Conservation (phyloP, 1,140 invertebrate genomes). For the Plectrocnemia conspersa region DNA sequence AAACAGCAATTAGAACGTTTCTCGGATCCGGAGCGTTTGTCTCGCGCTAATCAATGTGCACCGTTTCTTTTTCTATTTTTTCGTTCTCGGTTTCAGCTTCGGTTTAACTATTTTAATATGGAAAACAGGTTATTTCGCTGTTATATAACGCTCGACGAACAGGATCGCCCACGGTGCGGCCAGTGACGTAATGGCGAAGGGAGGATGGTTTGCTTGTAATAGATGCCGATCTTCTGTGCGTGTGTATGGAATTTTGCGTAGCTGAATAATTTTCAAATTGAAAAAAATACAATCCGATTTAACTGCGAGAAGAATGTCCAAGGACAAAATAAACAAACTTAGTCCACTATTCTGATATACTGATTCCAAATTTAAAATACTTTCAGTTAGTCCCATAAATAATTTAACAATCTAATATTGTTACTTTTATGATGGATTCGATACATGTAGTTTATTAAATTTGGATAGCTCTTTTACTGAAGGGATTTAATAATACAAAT, state of each 20-base stretch:
- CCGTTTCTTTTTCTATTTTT: conserved; percentile 15
- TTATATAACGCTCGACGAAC: conserved; percentile 17
- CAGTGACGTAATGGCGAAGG: conserved; percentile 15
- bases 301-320: not conserved
- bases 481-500: no score
- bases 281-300: not conserved
- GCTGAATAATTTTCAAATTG: not conserved
- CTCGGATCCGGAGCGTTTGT: conserved; percentile 4
- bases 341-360: not conserved
- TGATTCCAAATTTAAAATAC: not conserved
- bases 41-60: conserved; percentile 5
- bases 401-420: no score
- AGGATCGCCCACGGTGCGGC: conserved; percentile 19
- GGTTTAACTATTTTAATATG: conserved; percentile 10
- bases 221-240: not conserved
- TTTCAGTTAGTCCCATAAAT: no score
- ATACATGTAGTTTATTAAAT: no score
- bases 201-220: no score
- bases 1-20: not conserved
- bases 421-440: no score
- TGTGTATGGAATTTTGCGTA: not conserved
- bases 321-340: not conserved
- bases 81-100: not conserved
- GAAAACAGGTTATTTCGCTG: conserved; percentile 18
- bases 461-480: no score